Base-by-base conservation (phyloP, 2,113 vertebrate genomes). In the Pterocles burchelli region DNA sequence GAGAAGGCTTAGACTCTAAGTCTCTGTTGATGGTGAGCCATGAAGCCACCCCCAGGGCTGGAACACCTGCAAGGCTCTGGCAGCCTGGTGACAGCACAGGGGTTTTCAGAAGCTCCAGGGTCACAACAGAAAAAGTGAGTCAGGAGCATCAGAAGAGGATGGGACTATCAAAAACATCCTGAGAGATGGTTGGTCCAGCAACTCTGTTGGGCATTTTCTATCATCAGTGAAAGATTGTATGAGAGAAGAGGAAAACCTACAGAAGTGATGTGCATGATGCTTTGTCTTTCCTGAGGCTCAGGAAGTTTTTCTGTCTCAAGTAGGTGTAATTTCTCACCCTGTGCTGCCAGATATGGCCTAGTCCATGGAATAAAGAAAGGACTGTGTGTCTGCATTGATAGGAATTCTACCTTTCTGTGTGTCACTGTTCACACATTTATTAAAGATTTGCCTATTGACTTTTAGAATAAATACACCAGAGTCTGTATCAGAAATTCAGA, bases 181-280 rank as follows among this genome's bases (percentile, higher is more conserved):
- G 18, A 45, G 18, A 58, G 7, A 18, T 6, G 9, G 10, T 19
- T 78, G 38, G 34, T 68, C 45, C 49, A 43, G n/a, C 49, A 90
- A n/a, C 15, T 70, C 0, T 0, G 2, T 65, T 88, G 59, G 46
- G 28, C 17, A 61, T 52, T 54, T 76, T 73, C 29, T 45, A 1
- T 68, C 21, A 1, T 68, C 21, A 46, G 9, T 67, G 41, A 58
- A 72, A 59, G 25, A 36, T 18, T 41, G 11, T 55, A 33, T 46
- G 15, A 17, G 83, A 76, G 20, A 73, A 57, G 58, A 89, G 46
- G 34, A 80, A 76, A 88, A 36, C 12, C 26, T 63, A 45, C 18
- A 33, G 28, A 79, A 88, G 7, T 31, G 6, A 48, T 38, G 10
- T 20, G 16, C 31, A 11, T 36, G 33, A 73, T 52, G 5, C 4